Percentiles rank a stretch among this genome's conserved stretches.
phyloP scores from a whole-genome alignment of 2,797 vertebrate genomes.

The Staurois parvus region DNA sequence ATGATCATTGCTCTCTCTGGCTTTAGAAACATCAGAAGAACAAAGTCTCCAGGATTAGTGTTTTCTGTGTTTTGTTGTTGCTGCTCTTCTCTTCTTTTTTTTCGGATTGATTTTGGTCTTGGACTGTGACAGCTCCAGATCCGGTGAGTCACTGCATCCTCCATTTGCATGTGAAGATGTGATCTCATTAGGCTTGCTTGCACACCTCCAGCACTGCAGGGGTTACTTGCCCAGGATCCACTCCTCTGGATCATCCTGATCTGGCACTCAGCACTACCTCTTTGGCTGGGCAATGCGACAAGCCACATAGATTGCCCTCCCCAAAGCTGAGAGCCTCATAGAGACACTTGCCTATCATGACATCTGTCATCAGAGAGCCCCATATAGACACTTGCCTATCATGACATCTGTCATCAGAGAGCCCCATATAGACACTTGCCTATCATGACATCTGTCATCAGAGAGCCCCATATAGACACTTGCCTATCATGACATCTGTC shows the following conservation, averaged over 20 bases:
- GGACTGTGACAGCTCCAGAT: constrained; percentile 50
- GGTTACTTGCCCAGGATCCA: not conserved
- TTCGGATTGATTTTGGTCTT: constrained; percentile 47
- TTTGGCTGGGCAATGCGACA: constrained; percentile 4
- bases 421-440: no score
- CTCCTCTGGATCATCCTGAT: not conserved
- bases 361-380: not conserved
- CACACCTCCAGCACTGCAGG: not conserved
- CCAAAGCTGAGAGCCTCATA: not conserved
- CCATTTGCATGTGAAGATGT: constrained; percentile 49
- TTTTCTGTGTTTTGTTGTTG: no score
- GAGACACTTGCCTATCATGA: no score
- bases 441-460: no score
- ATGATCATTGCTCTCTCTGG: constrained; percentile 1
- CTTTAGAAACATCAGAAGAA: not conserved
- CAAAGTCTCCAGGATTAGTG: constrained; percentile 38
- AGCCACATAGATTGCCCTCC: not conserved
- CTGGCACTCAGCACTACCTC: not conserved
- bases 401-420: not conserved
- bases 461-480: not conserved
- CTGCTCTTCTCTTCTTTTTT: constrained; percentile 14
- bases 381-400: no score
- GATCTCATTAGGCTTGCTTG: constrained; percentile 29
- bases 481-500: no score
- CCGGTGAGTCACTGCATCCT: constrained; percentile 57